These are phyloP conservation scores for Lymantria monacha DNA, from an alignment of 2,888 invertebrate genomes.

Conservation along the genomic window DNA sequence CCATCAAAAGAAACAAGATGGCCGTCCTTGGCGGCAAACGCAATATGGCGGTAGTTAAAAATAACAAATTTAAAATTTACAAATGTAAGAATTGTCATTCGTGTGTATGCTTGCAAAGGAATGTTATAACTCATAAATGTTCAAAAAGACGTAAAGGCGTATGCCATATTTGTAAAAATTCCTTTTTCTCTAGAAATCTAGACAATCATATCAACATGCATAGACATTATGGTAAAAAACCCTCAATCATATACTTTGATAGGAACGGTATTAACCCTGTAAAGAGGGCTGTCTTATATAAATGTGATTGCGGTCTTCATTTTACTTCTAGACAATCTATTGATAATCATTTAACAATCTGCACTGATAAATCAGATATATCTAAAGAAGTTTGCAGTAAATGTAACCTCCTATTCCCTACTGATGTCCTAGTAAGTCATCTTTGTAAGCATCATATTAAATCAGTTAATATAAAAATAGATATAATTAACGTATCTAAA, in stretches of 20 bases:
- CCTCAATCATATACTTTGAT: slow-evolving; percentile 1
- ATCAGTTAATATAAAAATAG: slow-evolving; percentile 9
- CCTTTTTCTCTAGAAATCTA: neutral
- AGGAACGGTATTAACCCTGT: neutral
- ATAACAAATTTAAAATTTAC: slow-evolving; percentile 4
- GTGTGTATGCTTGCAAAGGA: slow-evolving; percentile 9
- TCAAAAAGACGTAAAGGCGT: neutral
- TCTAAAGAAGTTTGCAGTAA: slow-evolving; percentile 44
- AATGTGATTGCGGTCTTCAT: slow-evolving; percentile 46
- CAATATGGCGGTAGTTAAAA: neutral
- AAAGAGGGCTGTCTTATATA: slow-evolving; percentile 24
- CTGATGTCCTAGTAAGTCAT: slow-evolving; percentile 41
- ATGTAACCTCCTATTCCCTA: slow-evolving; percentile 41
- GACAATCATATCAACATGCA: slow-evolving; percentile 1
- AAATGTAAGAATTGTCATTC: slow-evolving; percentile 13
- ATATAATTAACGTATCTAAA: slow-evolving; percentile 6
- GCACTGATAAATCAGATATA: slow-evolving; percentile 15
- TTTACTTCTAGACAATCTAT: slow-evolving; percentile 35
- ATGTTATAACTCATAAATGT: slow-evolving; percentile 1
- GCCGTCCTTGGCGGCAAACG: neutral
- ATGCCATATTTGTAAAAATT: slow-evolving; percentile 5
- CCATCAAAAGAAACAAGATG: neutral
- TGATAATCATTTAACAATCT: slow-evolving; percentile 33
- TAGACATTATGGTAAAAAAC: slow-evolving; percentile 1
- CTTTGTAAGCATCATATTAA: slow-evolving; percentile 44